Base-by-base conservation (phyloP, 2,797 vertebrate species). In the Petrocephalus sullivani region DNA sequence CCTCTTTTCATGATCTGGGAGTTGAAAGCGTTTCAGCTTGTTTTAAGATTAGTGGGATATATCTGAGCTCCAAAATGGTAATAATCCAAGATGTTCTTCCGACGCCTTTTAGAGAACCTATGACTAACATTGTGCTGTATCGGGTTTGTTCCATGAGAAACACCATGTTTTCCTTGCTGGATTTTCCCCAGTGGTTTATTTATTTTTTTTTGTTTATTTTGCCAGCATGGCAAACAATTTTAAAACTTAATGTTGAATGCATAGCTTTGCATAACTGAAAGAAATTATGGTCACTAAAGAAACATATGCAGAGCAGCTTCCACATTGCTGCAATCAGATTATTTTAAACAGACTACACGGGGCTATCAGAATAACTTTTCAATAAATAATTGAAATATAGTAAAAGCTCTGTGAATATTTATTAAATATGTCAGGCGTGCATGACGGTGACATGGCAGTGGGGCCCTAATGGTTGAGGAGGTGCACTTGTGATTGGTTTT, bases 51-150 rank as follows among this genome's bases (percentile, higher is more conserved):
- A 94, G 89, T 67, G 89, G 94, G 93, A 94, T 90, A 89, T 88
- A 92, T 93, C 91, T 92, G 89, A 88, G 88, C 93, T 93, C 93
- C 91, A 87, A 93, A 89, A 93, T 91, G 85, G 92, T 91, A 94
- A 95, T 96, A 95, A 95, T 95, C 94, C 94, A 91, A 93, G 91
- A 93, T 93, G 94, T 95, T 95, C 93, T 93, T 94, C 92, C 94
- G 92, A 94, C n/a, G 93, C 92, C 89, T 94, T 93, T 94, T 93
- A 93, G 91, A 37, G 75, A 88, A 91, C 90, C 91, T 92, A 93
- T 95, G 91, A 94, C 91, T 91, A 90, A 93, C 92, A 94, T 93
- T 92, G 92, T 89, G 89, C 89, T 91, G 92, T 89, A 92, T 93
- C 92, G 91, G 91, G 89, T 90, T 93, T 90, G 90, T 91, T 87